A percentile compares a stretch with the other conserved stretches of the same genome.
Evolutionary conservation across 2,797 vertebrate genomes (phyloP).

Genomic region (Aselliscus stoliczkanus): DNA sequence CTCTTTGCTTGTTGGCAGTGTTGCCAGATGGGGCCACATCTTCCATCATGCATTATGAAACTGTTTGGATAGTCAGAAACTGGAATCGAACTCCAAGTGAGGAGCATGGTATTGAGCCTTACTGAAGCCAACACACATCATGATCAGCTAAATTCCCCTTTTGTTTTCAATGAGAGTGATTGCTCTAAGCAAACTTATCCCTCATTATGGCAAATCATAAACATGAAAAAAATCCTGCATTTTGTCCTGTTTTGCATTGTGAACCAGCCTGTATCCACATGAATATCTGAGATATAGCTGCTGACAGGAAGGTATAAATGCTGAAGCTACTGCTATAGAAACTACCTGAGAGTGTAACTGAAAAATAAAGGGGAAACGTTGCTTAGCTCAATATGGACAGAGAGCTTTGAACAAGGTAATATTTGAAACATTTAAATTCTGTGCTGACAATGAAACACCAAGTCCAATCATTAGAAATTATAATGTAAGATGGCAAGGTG

Average conservation of each 20-base stretch:
- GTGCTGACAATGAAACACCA: not conserved
- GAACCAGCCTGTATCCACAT: not conserved
- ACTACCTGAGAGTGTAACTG: not conserved
- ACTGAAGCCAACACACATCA: not conserved
- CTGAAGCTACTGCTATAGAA: not conserved
- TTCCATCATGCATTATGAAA: not conserved
- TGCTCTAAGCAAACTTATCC: not conserved
- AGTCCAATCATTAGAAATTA: conserved; percentile 3
- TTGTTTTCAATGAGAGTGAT: not conserved
- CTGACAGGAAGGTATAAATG: not conserved
- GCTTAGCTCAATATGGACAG: not conserved
- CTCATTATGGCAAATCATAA: not conserved
- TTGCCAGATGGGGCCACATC: not conserved
- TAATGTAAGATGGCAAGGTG: not conserved
- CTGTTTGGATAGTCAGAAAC: not conserved
- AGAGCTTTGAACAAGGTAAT: not conserved
- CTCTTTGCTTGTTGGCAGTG: not conserved
- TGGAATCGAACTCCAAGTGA: not conserved
- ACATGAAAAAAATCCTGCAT: not conserved
- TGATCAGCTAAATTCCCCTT: not conserved
- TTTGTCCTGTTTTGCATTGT: not conserved
- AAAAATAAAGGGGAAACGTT: not conserved
- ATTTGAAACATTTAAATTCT: not conserved
- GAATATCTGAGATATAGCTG: not conserved
- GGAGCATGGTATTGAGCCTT: not conserved